These are phyloP conservation scores for Drosophila prolongata DNA, from an alignment of 2,888 invertebrate species.

Conservation along the genomic window DNA sequence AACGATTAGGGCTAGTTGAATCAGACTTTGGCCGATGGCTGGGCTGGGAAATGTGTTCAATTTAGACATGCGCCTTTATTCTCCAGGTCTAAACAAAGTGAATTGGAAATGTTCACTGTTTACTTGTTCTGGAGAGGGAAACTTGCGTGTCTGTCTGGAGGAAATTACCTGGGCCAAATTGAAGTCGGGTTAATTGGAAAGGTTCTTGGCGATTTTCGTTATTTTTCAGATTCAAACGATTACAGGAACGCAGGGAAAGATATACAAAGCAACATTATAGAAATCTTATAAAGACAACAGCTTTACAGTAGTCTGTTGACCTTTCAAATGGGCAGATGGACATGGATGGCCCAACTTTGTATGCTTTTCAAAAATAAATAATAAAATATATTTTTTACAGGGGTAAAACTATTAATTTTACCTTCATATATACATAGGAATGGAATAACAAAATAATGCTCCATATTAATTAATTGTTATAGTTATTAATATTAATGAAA, in stretches of 20 bases:
- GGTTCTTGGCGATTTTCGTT: background rate
- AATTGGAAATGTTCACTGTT: slow-evolving; percentile 29
- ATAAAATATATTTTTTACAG: too few species aligned
- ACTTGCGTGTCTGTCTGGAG: slow-evolving; percentile 29
- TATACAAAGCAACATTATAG: background rate
- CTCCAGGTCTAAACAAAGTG: slow-evolving; percentile 17
- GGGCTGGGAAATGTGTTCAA: slow-evolving; percentile 4
- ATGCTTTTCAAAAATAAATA: too few species aligned
- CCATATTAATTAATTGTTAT: too few species aligned
- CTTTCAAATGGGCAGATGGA: background rate
- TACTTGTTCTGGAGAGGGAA: slow-evolving; percentile 1
- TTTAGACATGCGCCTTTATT: slow-evolving; percentile 27
- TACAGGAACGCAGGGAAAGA: background rate
- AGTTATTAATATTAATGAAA: too few species aligned
- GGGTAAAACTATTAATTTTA: too few species aligned
- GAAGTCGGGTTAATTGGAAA: slow-evolving; percentile 18
- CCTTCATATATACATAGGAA: too few species aligned
- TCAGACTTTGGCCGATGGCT: background rate
- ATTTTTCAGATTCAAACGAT: background rate
- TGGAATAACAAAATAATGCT: too few species aligned
- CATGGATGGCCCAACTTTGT: too few species aligned
- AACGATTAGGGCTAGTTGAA: slow-evolving; percentile 16
- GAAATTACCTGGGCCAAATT: slow-evolving; percentile 21
- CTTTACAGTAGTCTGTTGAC: background rate
- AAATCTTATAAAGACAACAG: background rate